Base-by-base conservation (phyloP, 2,888 invertebrate species). In the Athalia circularis region DNA sequence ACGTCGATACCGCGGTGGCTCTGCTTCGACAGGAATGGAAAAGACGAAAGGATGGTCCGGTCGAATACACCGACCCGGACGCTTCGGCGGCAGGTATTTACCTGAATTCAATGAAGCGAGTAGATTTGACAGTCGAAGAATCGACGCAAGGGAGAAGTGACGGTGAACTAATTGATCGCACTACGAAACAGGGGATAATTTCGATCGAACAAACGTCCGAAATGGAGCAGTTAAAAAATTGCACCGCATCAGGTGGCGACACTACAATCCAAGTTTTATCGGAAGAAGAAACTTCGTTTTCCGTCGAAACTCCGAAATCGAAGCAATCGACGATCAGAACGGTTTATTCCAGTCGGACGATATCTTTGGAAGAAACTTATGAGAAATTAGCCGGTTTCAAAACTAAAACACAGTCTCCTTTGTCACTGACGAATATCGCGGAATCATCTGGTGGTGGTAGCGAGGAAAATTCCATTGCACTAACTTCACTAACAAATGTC, bases 361-460 rank as follows among this genome's bases (percentile, higher is more conserved):
- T 59, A 2, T 59, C 72, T 4, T 43, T 75, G 0, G 62, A 75
- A 64, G 50, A 50, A 50, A 75, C 75, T 0, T 62, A 59, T 7
- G 15, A 64, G n/a, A 75, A 75, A 7, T 45, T 75, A n/a, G 62
- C 75, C 2, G 75, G 75, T 9, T 75, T 75, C 43, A 45, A 59
- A 9, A 61, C 43, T 4, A 61, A 64, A 29, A 50, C 62, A 3
- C 52, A 29, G 15, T n/a, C 52, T 52, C 48, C n/a, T n/a, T 45
- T 72, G 45, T 29, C 29, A 29, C 2, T 29, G 29, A 29, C 29
- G 29, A 29, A 29, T 29, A 29, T 29, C 29, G 29, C 29, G 29
- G 29, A 29, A 29, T 29, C 29, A 29, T 29, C 29, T 2, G 29
- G 29, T 29, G 29, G 29, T 29, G 29, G 29, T 29, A 29, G 29